Base-by-base conservation (phyloP, 1,140 invertebrate genomes). In the Geopemphigus sp. region DNA sequence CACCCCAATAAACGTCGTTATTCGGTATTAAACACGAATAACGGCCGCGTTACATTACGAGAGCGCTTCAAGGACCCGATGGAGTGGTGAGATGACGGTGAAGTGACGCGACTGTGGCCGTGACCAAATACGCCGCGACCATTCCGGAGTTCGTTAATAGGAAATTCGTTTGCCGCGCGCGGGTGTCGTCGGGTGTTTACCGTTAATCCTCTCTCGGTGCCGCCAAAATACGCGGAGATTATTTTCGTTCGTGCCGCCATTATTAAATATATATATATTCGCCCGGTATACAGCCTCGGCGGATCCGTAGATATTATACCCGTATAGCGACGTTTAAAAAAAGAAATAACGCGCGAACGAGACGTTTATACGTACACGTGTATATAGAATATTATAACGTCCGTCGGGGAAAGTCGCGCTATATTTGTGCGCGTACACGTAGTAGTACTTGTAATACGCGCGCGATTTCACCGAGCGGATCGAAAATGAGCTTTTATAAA, bases 241-340 rank as follows among this genome's bases (percentile, higher is more conserved):
- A n/a, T n/a, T n/a, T n/a, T n/a, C n/a, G n/a, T n/a, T n/a, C n/a
- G n/a, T n/a, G n/a, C n/a, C n/a, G 29, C 63, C 39, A 24, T n/a
- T 14, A 24, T 68, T 68, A 50, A 68, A 47, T 68, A n/a, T n/a
- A n/a, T n/a, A n/a, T n/a, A n/a, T n/a, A 68, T 68, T 68, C 64
- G 64, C 39, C 17, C 47, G 39, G 45, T 68, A 47, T 24, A 64
- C 63, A 68, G 64, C 64, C 39, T 68, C 64, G n/a, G n/a, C 19
- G 14, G 39, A 39, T 2, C 26, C 22, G 22, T 68, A 66, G 45
- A 45, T 19, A 66, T 66, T 32, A 8, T 47, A 68, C 5, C 22
- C 8, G 24, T 39, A 47, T n/a, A 12, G 22, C n/a, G 39, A 68
- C n/a, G 39, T 22, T 47, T 6, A 54, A 11, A 24, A 1, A 66